Evolutionary conservation across 2,888 invertebrate species (phyloP).

Genomic region (Spodoptera picta): DNA sequence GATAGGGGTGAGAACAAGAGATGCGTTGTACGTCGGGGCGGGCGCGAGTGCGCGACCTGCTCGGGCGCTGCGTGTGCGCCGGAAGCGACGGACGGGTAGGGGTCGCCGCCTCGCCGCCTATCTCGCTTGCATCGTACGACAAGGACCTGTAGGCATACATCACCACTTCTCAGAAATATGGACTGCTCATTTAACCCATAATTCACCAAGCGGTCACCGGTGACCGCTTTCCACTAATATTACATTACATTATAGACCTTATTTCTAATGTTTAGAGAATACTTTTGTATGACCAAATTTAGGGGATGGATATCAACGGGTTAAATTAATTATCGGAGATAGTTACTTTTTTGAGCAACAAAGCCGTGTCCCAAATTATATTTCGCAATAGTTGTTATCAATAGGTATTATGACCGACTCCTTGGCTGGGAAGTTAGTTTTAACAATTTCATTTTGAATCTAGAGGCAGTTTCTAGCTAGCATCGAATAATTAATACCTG

Average conservation of each 20-base stretch:
- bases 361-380: conserved; percentile 1
- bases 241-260: too few species aligned
- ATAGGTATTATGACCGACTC: too few species aligned
- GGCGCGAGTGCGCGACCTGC: conserved; percentile 53
- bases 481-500: too few species aligned
- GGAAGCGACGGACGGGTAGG: conserved; percentile 68
- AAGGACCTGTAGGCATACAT: conserved; percentile 48
- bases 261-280: too few species aligned
- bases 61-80: conserved; percentile 54
- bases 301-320: too few species aligned
- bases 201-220: too few species aligned
- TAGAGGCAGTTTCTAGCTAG: too few species aligned
- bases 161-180: conserved; percentile 51
- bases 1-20: conserved; percentile 81
- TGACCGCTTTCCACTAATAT: too few species aligned
- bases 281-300: too few species aligned
- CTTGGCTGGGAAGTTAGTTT: too few species aligned
- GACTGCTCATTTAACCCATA: conserved; percentile 12
- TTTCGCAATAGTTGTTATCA: too few species aligned
- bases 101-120: conserved; percentile 71
- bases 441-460: too few species aligned
- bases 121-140: conserved; percentile 53
- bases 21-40: conserved; percentile 68
- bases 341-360: conserved; percentile 31
- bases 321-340: conserved; percentile 21